These are phyloP conservation scores for Heteropelma amictum DNA, from an alignment of 2,888 invertebrate genomes.

Conservation along the genomic window DNA sequence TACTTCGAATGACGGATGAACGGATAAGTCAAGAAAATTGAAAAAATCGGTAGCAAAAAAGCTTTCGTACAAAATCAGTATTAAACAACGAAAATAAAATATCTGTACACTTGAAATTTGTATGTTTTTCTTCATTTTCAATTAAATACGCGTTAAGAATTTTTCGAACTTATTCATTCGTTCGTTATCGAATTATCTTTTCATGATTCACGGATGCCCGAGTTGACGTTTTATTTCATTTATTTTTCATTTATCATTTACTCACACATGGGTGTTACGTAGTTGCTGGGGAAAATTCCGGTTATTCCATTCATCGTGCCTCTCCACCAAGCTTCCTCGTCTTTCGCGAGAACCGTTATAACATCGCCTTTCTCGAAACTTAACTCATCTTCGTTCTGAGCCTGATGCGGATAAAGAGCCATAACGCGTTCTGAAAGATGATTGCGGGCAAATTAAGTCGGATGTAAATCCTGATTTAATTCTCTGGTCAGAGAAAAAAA, in stretches of 20 bases:
- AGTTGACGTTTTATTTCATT: slow-evolving; percentile 28
- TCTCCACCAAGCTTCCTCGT: slow-evolving; percentile 99
- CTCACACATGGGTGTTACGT: slow-evolving; percentile 89
- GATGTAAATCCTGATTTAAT: too few relatives aligned
- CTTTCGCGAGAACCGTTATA: slow-evolving; percentile 91
- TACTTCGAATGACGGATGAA: slow-evolving; percentile 61
- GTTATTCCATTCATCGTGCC: slow-evolving; percentile 94
- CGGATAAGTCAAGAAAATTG: slow-evolving; percentile 63
- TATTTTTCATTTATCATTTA: slow-evolving; percentile 64
- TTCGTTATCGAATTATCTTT: slow-evolving; percentile 57
- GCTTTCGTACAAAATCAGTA: too few relatives aligned
- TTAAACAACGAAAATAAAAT: too few relatives aligned
- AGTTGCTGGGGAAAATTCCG: slow-evolving; percentile 97
- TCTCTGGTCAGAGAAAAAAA: not conserved
- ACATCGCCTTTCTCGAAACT: slow-evolving; percentile 95
- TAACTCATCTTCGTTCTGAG: slow-evolving; percentile 96
- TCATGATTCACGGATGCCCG: slow-evolving; percentile 35
- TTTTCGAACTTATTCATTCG: slow-evolving; percentile 62
- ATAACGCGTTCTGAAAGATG: slow-evolving; percentile 88
- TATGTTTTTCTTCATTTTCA: not conserved
- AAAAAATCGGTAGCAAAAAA: slow-evolving; percentile 54
- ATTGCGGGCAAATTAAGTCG: too few relatives aligned
- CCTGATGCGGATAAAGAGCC: slow-evolving; percentile 95
- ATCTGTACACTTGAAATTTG: too few relatives aligned
- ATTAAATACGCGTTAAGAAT: not conserved